Conservation (phyloP, 2,797 vertebrate genomes). For the Hemitrygon akajei region DNA sequence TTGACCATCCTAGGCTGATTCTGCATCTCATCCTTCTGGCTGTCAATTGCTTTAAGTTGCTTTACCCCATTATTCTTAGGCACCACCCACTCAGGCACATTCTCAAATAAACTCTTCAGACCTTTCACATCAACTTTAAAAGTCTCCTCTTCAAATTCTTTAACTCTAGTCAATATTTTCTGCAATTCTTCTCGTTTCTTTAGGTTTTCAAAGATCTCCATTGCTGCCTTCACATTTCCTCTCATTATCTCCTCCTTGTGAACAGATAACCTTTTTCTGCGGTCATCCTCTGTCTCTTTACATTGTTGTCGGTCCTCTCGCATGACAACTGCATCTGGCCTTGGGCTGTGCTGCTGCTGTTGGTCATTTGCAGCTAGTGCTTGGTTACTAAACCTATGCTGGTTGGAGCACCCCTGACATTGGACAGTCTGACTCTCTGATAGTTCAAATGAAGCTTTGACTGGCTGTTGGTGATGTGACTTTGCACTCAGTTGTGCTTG, state of each 20-base stretch:
- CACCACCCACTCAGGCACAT: constrained; percentile 68
- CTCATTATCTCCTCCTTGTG: constrained; percentile 86
- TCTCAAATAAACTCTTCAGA: constrained; percentile 71
- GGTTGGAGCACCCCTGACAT: too few relatives aligned
- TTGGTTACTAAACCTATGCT: neutral
- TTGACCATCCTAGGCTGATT: constrained; percentile 40
- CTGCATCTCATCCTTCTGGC: constrained; percentile 45
- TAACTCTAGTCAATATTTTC: constrained; percentile 71
- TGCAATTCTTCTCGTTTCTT: constrained; percentile 75
- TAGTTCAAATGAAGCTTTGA: neutral
- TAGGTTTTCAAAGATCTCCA: constrained; percentile 76
- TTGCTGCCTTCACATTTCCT: constrained; percentile 67
- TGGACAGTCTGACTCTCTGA: neutral
- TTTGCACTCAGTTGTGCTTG: too few relatives aligned
- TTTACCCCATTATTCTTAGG: constrained; percentile 48
- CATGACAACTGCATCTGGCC: neutral
- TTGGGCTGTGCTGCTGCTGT: neutral
- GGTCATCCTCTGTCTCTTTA: constrained; percentile 66
- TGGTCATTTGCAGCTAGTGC: neutral
- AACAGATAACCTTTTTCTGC: constrained; percentile 71
- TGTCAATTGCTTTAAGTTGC: constrained; percentile 43
- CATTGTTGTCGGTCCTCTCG: constrained; percentile 39
- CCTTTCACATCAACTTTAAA: constrained; percentile 67
- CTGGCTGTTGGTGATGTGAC: too few relatives aligned
- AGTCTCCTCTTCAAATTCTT: constrained; percentile 74